A percentile compares a stretch with the other conserved stretches of the same genome.
Evolutionary conservation across 2,113 vertebrate genomes (phyloP).

Genomic region (Cynocephalus volans): DNA sequence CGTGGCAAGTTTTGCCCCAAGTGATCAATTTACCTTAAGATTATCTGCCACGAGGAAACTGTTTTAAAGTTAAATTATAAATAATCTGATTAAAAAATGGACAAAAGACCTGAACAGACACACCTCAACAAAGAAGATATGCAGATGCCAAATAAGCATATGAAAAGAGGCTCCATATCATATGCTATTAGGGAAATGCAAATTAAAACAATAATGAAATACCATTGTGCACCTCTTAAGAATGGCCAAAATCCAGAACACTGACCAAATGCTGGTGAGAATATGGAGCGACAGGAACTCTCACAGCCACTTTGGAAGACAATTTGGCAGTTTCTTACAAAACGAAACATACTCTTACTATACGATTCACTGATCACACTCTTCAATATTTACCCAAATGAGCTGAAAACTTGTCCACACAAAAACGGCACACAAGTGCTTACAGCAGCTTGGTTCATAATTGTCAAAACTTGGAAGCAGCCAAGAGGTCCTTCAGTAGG

Average conservation of each 20-base stretch:
- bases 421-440: neutral
- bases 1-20: neutral
- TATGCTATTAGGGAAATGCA: rapidly evolving
- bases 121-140: neutral
- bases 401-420: neutral
- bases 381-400: neutral
- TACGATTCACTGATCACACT: rapidly evolving
- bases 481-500: neutral
- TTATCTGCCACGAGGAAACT: neutral
- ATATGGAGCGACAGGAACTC: rapidly evolving
- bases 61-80: neutral
- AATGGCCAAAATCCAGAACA: rapidly evolving
- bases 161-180: rapidly evolving
- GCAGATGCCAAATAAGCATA: neutral
- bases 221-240: rapidly evolving
- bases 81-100: neutral
- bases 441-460: neutral
- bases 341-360: neutral
- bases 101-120: neutral
- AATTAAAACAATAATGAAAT: rapidly evolving
- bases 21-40: neutral
- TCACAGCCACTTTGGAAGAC: neutral
- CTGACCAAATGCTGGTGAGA: neutral
- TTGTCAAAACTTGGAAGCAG: neutral
- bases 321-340: neutral